Evolutionary conservation across 2,113 vertebrate genomes (phyloP).

Genomic region (Notechis scutatus): DNA sequence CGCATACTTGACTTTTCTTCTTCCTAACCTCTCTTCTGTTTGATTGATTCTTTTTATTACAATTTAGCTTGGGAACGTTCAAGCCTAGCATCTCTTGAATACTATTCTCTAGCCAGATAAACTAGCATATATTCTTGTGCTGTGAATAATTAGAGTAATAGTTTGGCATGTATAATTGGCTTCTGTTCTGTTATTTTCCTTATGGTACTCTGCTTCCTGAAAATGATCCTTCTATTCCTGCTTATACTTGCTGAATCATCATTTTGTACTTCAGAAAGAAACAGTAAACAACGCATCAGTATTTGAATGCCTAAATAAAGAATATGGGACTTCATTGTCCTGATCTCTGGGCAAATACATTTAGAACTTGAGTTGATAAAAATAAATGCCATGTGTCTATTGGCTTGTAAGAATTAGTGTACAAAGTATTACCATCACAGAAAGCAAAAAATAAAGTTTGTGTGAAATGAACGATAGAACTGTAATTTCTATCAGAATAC

Average conservation of each 20-base stretch:
- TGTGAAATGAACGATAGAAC: not conserved
- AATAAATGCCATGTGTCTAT: not conserved
- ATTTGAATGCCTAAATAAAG: not conserved
- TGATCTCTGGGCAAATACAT: not conserved
- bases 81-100: not conserved
- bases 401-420: not conserved
- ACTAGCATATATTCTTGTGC: constrained; percentile 47
- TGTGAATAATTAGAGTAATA: constrained; percentile 34
- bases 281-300: constrained; percentile 44
- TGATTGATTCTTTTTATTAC: constrained; percentile 34
- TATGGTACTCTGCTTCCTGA: constrained; percentile 34
- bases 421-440: not conserved
- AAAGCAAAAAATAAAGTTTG: not conserved
- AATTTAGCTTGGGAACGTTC: constrained; percentile 38
- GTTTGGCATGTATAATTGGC: constrained; percentile 50
- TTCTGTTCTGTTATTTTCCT: constrained; percentile 45
- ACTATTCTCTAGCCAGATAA: not conserved
- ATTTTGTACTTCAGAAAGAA: constrained; percentile 53
- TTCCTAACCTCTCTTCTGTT: constrained; percentile 16
- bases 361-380: not conserved
- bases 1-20: constrained; percentile 52
- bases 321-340: constrained; percentile 9
- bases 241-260: constrained; percentile 42
- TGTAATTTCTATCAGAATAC: not conserved
- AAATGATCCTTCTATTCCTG: constrained; percentile 41